A percentile compares a stretch with the other conserved stretches of the same genome.
Evolutionary conservation across 2,888 invertebrate species (phyloP).

Genomic region (Sminthurides aquaticus): DNA sequence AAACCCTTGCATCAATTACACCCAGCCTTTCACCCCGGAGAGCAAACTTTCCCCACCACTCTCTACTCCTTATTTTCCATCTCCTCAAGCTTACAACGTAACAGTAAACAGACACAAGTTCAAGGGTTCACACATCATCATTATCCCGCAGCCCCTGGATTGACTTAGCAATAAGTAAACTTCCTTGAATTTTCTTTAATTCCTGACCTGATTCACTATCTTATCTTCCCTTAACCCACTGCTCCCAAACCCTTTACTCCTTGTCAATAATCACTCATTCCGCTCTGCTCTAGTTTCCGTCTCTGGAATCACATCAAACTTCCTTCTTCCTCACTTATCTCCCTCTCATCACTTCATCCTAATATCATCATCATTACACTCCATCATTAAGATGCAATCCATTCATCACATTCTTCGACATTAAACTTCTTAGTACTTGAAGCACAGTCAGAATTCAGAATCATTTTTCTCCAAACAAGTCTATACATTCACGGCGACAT

Average conservation of each 20-base stretch:
- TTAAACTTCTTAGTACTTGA: background rate
- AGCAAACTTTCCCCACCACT: too few relatives aligned
- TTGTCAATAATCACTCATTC: background rate
- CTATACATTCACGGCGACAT: too few relatives aligned
- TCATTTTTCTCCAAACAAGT: too few relatives aligned
- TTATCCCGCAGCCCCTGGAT: too few relatives aligned
- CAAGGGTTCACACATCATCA: background rate
- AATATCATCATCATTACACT: background rate
- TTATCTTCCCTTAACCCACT: background rate
- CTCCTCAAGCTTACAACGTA: too few relatives aligned
- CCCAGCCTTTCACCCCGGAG: too few relatives aligned
- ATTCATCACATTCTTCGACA: too few relatives aligned
- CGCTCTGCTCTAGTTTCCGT: background rate
- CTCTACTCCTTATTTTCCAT: too few relatives aligned
- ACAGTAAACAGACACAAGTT: background rate
- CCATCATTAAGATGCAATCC: background rate
- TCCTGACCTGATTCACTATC: background rate
- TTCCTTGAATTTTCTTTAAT: background rate
- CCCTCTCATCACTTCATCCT: background rate
- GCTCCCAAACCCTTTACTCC: background rate
- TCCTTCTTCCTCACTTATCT: background rate
- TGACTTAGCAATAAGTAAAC: too few relatives aligned
- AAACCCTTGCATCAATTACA: too few relatives aligned
- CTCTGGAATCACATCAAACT: background rate
- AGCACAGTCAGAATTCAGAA: too few relatives aligned